phyloP scores from a whole-genome alignment of 2,113 vertebrate genomes.

The Nematolebias whitei region DNA sequence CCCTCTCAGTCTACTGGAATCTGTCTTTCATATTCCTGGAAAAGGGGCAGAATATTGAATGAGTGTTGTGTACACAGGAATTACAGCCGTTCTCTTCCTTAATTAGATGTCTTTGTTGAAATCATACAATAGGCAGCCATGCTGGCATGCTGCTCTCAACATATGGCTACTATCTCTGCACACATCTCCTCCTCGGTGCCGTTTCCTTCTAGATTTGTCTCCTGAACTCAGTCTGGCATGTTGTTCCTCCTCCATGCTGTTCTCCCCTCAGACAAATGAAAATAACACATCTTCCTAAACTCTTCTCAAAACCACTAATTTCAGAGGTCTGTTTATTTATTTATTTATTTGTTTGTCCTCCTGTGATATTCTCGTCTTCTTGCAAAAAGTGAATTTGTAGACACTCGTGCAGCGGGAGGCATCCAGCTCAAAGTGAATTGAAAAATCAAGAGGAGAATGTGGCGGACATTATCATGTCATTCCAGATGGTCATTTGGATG shows the following conservation, averaged over 20 bases:
- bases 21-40: slow-evolving; percentile 51
- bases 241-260: slow-evolving; percentile 47
- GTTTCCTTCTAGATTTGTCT: slow-evolving; percentile 49
- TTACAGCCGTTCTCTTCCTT: slow-evolving; percentile 67
- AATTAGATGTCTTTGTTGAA: slow-evolving; percentile 74
- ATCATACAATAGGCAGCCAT: slow-evolving; percentile 61
- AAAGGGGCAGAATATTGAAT: slow-evolving; percentile 79
- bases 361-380: slow-evolving; percentile 31
- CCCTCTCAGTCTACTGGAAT: slow-evolving; percentile 74
- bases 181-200: slow-evolving; percentile 36
- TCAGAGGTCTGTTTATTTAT: slow-evolving; percentile 12
- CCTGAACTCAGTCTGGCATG: slow-evolving; percentile 19
- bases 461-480: slow-evolving; percentile 69
- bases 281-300: slow-evolving; percentile 52
- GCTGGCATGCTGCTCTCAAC: slow-evolving; percentile 58
- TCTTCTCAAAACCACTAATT: slow-evolving; percentile 52
- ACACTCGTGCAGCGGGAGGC: slow-evolving; percentile 33
- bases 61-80: slow-evolving; percentile 68
- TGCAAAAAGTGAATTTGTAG: slow-evolving; percentile 18
- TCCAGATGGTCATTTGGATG: slow-evolving; percentile 80
- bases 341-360: slow-evolving; percentile 25
- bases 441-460: slow-evolving; percentile 68
- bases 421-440: slow-evolving; percentile 57
- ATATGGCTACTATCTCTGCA: slow-evolving; percentile 69
- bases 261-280: slow-evolving; percentile 53